Percentiles rank a stretch among this genome's conserved stretches.
phyloP scores from a whole-genome alignment of 1,140 invertebrate genomes.

The Sesamia nonagrioides region DNA sequence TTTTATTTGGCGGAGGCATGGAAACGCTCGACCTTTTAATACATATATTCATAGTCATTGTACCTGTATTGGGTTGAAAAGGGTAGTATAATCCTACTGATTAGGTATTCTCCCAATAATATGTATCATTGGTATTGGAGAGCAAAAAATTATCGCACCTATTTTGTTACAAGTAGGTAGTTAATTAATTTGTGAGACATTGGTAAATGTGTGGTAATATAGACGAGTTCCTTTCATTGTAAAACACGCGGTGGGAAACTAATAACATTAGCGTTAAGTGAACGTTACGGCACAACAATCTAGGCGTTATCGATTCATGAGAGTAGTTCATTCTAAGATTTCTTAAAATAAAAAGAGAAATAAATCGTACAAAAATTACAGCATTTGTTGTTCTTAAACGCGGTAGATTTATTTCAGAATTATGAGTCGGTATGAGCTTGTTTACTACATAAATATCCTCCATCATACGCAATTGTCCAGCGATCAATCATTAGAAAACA shows the following conservation, averaged over 20 bases:
- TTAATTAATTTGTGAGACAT: constrained; percentile 32
- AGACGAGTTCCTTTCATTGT: neutral
- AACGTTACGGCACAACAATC: neutral
- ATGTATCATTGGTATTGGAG: constrained; percentile 29
- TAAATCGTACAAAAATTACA: too few relatives aligned
- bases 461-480: neutral
- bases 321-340: neutral
- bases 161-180: constrained; percentile 5
- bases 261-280: constrained; percentile 10
- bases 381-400: neutral
- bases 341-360: neutral
- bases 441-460: neutral
- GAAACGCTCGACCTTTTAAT: constrained; percentile 33
- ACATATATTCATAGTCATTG: constrained; percentile 48
- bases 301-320: neutral
- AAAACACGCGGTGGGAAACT: constrained; percentile 14
- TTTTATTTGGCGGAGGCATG: constrained; percentile 37
- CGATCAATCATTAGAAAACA: constrained; percentile 52
- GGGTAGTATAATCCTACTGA: constrained; percentile 47
- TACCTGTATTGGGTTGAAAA: constrained; percentile 51
- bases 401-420: neutral
- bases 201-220: neutral
- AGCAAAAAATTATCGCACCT: constrained; percentile 8
- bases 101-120: constrained; percentile 39
- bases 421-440: neutral